Conservation (phyloP, 2,797 vertebrate species). For the Bufotes viridis region DNA sequence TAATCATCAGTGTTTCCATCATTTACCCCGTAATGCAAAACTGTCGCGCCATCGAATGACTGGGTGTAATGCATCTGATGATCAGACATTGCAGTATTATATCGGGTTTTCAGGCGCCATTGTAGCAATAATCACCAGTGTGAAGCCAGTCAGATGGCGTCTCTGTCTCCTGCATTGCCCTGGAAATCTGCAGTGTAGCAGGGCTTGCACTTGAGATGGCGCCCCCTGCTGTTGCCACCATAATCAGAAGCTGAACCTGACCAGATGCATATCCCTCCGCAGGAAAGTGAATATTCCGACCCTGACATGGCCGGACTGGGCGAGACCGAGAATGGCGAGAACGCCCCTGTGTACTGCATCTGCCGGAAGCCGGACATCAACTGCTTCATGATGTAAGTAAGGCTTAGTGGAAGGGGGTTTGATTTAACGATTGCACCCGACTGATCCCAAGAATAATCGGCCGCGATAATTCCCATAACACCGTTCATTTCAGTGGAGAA, state of each 20-base stretch:
- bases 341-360: constrained; percentile 88
- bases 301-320: constrained; percentile 76
- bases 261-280: background rate
- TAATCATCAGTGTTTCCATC: too few relatives aligned
- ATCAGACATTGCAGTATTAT: background rate
- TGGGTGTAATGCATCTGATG: background rate
- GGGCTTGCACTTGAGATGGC: background rate
- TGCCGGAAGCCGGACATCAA: constrained; percentile 93
- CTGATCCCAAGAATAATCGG: background rate
- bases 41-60: too few relatives aligned
- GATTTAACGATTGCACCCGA: too few relatives aligned
- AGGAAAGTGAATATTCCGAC: constrained; percentile 87
- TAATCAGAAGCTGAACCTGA: background rate
- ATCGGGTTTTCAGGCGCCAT: background rate
- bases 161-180: background rate
- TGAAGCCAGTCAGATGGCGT: background rate
- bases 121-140: background rate
- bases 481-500: background rate
- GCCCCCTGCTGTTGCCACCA: background rate
- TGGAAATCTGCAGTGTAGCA: background rate
- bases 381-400: constrained; percentile 96
- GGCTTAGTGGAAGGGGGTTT: constrained; percentile 43
- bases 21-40: background rate
- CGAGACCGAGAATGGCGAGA: constrained; percentile 80
- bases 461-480: background rate